Evolutionary conservation across 2,888 invertebrate species (phyloP), one percentile per base, ranked within the genome.

Genomic region (Octonoba sinensis): DNA sequence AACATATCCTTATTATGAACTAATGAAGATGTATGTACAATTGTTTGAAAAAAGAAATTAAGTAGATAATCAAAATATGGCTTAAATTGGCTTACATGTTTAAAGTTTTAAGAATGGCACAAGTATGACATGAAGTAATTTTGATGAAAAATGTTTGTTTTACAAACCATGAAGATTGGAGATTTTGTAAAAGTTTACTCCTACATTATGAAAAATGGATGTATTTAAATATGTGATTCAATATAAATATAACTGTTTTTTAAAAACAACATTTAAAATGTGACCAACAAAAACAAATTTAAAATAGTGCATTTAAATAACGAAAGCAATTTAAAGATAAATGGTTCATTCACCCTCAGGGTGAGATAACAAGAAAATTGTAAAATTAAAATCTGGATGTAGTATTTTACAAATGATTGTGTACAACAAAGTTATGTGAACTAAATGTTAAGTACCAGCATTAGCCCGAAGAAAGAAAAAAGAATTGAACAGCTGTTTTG

Each of bases 61-160:
- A 81, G 79, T 81, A 81, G 79, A 73, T 56, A 62, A 56, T 65
- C 49, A 56, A 81, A 64, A 64, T 56, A 81, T 73, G 73, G 79
- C 79, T 79, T 65, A 72, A 69, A 73, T 81, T 24, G 54, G 49
- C 51, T 69, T 66, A 16, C 15, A 15, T 16, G 36, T 57, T 67
- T 47, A 70, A 20, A 70, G 18, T 13, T 36, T 27, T 69, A 15
- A 59, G 56, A 79, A 81, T 81, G 79, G 79, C 79, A 81, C 79
- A 81, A 72, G 59, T 22, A 81, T 72, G 54, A 62, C 62, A 69
- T 56, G 56, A 44, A 62, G 46, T 6, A 67, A 44, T 54, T 67
- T 65, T 18, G 49, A 47, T 66, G n/a, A 27, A 36, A 60, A 27
- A 15, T 16, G 36, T 36, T 16, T 24, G 36, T 27, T 60, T 16